Base-by-base conservation (phyloP, 2,888 invertebrate genomes). In the Allacma fusca region DNA sequence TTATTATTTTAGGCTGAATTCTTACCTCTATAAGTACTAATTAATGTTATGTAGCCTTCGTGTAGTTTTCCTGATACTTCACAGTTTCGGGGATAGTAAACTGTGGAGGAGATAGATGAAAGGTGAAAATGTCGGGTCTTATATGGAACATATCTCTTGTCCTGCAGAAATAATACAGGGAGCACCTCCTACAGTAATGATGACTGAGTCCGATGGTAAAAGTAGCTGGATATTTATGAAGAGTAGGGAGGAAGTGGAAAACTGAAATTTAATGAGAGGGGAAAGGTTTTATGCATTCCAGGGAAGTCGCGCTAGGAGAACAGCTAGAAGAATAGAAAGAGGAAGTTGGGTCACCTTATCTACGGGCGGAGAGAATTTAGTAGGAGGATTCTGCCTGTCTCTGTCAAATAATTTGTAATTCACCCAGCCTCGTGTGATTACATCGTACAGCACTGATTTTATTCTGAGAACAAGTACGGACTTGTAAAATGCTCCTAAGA, bases 321-420 rank as follows among this genome's bases (percentile, higher is more conserved):
- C 9, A 5, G 50, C 50, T 43, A 24, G 44, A n/a, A 68, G 34
- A 29, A 21, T 19, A 68, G 34, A 34, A 68, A 34, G 23, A 21
- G 21, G 24, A n/a, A 26, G 70, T 23, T 7, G 21, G 70, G 44
- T 24, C 4, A 19, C 16, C n/a, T 21, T 16, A 70, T 29, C 28
- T 72, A 23, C 68, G 29, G 73, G 64, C 57, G 23, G 57, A 28
- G 28, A 50, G 59, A 50, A 67, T 77, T 77, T 75, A 75, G 74
- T 75, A 77, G 62, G 68, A 71, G 78, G 75, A 57, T 76, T 75
- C 40, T 73, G 24, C 26, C 43, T 44, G 40, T 65, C 79, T 77
- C 78, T 81, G 80, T 81, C 82, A 81, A 81, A 82, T 82, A 81
- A 82, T 81, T 82, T 82, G 80, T 82, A 82, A 81, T 81, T 82